Percentiles rank a stretch among this genome's conserved stretches.
Conservation (phyloP, 1,140 invertebrate species). For the Notospermus geniculatus region DNA sequence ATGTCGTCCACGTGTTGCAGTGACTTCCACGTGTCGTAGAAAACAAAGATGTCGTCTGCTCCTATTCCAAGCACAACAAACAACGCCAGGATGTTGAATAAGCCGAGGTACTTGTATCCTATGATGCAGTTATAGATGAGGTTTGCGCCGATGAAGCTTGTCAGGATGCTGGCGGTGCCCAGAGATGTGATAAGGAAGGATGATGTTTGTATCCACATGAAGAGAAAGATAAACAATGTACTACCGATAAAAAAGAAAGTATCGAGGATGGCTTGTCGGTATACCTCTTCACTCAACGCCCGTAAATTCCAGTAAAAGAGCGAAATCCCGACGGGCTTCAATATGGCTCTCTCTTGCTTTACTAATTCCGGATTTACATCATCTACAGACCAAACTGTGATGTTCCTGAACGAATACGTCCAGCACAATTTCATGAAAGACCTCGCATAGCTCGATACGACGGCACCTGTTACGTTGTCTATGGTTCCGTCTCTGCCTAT, state of each 20-base stretch:
- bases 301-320: neutral
- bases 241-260: constrained; percentile 1
- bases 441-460: too few relatives aligned
- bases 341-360: too few relatives aligned
- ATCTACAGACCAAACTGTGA: too few relatives aligned
- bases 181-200: neutral
- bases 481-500: too few relatives aligned
- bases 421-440: too few relatives aligned
- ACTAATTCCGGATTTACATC: too few relatives aligned
- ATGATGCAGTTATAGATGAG: neutral
- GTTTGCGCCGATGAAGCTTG: neutral
- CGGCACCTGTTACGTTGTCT: too few relatives aligned
- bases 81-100: constrained; percentile 1
- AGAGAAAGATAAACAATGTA: constrained; percentile 3
- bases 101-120: constrained; percentile 4
- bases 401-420: too few relatives aligned
- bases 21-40: constrained; percentile 4
- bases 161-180: neutral
- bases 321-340: too few relatives aligned
- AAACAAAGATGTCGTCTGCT: constrained; percentile 8
- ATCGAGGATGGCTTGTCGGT: neutral
- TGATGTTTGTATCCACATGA: constrained; percentile 7
- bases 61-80: constrained; percentile 1
- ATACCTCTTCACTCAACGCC: neutral
- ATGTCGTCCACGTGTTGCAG: neutral